Evolutionary conservation across 2,888 invertebrate species (phyloP).

Genomic region (Tachina grossa): DNA sequence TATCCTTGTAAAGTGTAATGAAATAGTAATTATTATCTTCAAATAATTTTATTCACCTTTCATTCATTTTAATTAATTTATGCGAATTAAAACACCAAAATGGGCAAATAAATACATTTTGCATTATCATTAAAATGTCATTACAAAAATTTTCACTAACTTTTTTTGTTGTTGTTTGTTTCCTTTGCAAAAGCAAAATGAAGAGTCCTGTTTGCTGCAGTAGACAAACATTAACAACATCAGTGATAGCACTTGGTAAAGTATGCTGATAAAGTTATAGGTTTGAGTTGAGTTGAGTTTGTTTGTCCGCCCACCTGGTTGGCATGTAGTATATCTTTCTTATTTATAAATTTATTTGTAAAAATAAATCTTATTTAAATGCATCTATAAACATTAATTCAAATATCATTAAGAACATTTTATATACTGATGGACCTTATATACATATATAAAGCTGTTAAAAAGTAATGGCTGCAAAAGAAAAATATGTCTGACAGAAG

Average conservation of each 20-base stretch:
- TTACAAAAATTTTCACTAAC: slow-evolving; percentile 40
- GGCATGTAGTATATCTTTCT: background rate
- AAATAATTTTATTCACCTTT: slow-evolving; percentile 22
- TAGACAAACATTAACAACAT: background rate
- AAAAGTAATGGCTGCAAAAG: slow-evolving; percentile 25
- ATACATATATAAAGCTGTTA: slow-evolving; percentile 47
- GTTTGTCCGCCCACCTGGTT: slow-evolving; percentile 13
- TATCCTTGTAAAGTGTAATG: slow-evolving; percentile 2
- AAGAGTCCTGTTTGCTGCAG: background rate
- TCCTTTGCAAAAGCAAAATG: background rate
- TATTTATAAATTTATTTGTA: background rate
- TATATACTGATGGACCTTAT: slow-evolving; percentile 58
- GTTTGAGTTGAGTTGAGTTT: slow-evolving; percentile 7
- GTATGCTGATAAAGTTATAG: background rate
- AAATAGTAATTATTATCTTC: slow-evolving; percentile 43
- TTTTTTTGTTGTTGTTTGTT: background rate
- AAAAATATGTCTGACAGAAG: slow-evolving; percentile 26
- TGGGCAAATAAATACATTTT: slow-evolving; percentile 21
- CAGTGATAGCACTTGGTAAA: background rate
- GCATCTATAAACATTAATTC: slow-evolving; percentile 68
- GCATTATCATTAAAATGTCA: slow-evolving; percentile 64
- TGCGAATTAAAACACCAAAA: slow-evolving; percentile 39
- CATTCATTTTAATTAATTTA: slow-evolving; percentile 57
- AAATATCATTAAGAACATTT: slow-evolving; percentile 66
- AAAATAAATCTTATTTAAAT: slow-evolving; percentile 48